Evolutionary conservation across 2,888 invertebrate genomes (phyloP), one percentile per base, ranked within the genome.

Genomic region (Uloborus plumipes): DNA sequence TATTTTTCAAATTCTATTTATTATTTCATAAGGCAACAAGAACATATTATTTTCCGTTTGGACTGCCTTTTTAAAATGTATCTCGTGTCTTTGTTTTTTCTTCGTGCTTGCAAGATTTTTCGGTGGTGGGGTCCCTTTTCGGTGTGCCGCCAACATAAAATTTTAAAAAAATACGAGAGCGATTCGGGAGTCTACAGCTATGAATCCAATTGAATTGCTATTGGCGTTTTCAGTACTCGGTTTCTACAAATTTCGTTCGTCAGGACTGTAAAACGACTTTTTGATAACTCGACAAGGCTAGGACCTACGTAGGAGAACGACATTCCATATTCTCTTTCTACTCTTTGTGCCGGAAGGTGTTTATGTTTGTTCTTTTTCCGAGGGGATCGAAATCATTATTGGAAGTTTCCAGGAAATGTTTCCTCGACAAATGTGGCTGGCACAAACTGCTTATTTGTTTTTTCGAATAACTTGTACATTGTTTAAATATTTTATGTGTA

Each of bases 351-450:
- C n/a, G 22, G 22, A 18, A 61, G 73, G 18, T 16, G 67, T 31
- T n/a, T 50, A 59, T 51, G 50, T 69, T 55, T 20, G 50, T 51
- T 59, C 74, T 55, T 55, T 39, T n/a, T n/a, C n/a, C 31, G 50
- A 50, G 26, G 53, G 53, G 58, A 31, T 26, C 47, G 49, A 58
- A 59, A 61, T 66, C 18, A 61, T n/a, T n/a, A 64, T 67, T 72
- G 76, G 82, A 82, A 82, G 82, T 67, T 82, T 82, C 82, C 82
- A 82, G 82, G 82, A 82, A 82, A 82, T 82, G 82, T 82, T 82
- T 82, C 49, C 51, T 59, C 55, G 61, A 47, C 47, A 62, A 74
- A 62, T 64, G 80, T 79, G 80, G 80, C 80, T 80, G 69, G 71
- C 80, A 80, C 74, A 62, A 58, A 59, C 74, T 79, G 78, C 71